These are phyloP conservation scores for Anser cygnoides DNA, from an alignment of 2,113 vertebrate species.

Conservation along the genomic window DNA sequence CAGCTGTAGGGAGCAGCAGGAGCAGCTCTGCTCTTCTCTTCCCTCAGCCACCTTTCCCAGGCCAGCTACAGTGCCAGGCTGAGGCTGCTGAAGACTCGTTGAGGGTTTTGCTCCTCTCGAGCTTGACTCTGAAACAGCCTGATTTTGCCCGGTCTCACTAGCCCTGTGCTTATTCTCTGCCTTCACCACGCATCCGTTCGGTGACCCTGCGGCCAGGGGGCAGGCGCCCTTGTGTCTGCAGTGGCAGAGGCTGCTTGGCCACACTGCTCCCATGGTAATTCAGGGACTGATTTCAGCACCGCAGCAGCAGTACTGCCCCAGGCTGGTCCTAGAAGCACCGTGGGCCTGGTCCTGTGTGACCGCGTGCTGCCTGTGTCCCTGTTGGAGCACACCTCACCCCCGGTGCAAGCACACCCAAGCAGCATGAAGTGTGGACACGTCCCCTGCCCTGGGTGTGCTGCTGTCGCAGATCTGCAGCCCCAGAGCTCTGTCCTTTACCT, in stretches of 20 bases:
- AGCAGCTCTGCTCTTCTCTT: rapidly evolving
- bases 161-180: not conserved
- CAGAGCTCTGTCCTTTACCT: not conserved
- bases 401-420: not conserved
- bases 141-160: rapidly evolving
- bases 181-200: rapidly evolving
- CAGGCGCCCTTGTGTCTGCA: rapidly evolving
- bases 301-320: not conserved
- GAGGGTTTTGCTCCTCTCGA: not conserved
- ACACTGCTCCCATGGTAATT: too few species aligned
- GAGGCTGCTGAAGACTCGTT: not conserved
- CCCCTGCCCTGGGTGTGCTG: not conserved
- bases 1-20: not conserved
- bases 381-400: too few species aligned
- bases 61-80: not conserved
- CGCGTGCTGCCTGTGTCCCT: too few species aligned
- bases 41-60: not conserved
- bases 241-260: not conserved
- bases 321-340: not conserved
- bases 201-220: rapidly evolving
- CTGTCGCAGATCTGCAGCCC: not conserved
- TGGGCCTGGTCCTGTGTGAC: not conserved
- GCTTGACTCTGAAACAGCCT: not conserved
- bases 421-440: rapidly evolving
- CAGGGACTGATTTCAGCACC: not conserved